Conservation (phyloP, 2,888 invertebrate genomes). For the Cecidostiba fungosa region DNA sequence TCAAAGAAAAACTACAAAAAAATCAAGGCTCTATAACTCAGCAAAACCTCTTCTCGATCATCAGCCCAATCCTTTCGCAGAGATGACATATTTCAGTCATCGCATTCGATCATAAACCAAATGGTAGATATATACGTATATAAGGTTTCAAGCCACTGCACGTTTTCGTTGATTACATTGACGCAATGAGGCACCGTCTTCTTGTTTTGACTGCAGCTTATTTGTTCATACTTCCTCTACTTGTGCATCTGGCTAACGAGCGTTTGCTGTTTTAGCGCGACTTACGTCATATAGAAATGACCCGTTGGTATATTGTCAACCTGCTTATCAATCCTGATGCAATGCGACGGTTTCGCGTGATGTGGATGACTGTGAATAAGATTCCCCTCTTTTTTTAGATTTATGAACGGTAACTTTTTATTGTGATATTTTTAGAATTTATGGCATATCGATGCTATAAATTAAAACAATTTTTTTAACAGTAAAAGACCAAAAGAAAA, state of each 20-base stretch:
- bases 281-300: conserved; percentile 4
- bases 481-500: background rate
- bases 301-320: background rate
- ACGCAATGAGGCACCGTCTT: background rate
- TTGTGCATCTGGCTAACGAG: background rate
- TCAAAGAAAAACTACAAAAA: background rate
- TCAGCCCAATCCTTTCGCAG: background rate
- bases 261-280: background rate
- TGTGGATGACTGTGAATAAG: background rate
- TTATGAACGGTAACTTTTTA: background rate
- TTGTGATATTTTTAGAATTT: background rate
- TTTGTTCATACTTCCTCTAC: background rate
- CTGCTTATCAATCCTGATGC: conserved; percentile 7
- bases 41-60: background rate
- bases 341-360: background rate
- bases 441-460: no score
- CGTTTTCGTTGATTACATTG: background rate
- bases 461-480: background rate
- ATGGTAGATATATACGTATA: background rate
- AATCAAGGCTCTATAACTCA: background rate
- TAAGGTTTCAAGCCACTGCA: background rate
- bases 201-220: background rate
- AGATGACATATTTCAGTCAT: background rate
- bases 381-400: background rate
- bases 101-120: background rate